phyloP scores from a whole-genome alignment of 2,113 vertebrate species.

The Rhabdomys dilectus region DNA sequence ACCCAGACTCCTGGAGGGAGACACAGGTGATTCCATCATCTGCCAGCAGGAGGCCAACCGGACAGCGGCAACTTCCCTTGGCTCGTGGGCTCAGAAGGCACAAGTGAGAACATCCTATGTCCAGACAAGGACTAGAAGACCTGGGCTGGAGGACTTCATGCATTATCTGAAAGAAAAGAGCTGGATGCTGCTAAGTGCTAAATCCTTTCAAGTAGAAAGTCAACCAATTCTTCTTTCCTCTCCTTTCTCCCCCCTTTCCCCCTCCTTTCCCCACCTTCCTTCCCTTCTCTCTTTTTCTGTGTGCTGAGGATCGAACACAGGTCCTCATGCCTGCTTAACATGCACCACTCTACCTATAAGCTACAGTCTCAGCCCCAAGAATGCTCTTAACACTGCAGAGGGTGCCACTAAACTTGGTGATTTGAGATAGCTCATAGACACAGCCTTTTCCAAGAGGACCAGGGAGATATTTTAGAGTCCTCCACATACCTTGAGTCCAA shows the following conservation, averaged over 20 bases:
- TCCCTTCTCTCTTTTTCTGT: neutral
- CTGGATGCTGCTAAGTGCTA: neutral
- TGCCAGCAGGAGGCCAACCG: conserved; percentile 85
- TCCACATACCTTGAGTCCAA: conserved; percentile 91
- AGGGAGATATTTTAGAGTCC: neutral
- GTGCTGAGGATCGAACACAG: neutral
- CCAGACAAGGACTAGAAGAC: conserved; percentile 86
- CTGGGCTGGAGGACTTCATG: conserved; percentile 87
- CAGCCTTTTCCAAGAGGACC: neutral
- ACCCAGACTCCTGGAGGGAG: conserved; percentile 84
- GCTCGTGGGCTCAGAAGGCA: conserved; percentile 90
- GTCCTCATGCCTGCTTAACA: neutral
- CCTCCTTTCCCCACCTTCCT: neutral
- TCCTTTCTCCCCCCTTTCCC: too few relatives aligned
- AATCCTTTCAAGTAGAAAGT: neutral
- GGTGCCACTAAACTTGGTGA: neutral
- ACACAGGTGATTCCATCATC: conserved; percentile 88
- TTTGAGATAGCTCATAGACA: neutral
- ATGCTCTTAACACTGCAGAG: neutral
- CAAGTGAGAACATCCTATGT: conserved; percentile 89
- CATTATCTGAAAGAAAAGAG: conserved; percentile 83
- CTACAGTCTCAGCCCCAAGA: neutral
- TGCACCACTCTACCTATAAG: neutral
- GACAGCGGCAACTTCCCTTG: conserved; percentile 90
- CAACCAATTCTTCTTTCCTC: neutral